Evolutionary conservation across 2,113 vertebrate species (phyloP).

Genomic region (Malaclemys terrapin): DNA sequence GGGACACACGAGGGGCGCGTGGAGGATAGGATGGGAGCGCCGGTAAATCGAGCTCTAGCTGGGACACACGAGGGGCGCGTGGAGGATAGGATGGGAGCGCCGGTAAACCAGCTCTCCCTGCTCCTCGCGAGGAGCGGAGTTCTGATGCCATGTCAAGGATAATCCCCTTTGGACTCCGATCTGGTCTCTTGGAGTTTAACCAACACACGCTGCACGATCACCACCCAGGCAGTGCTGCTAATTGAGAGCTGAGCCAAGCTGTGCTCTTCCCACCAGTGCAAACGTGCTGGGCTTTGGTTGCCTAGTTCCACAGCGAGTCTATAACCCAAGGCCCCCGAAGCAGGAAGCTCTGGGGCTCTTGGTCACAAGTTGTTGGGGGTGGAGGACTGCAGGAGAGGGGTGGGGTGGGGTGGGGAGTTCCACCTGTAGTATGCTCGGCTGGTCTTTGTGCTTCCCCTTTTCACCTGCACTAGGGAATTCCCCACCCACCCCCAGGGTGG

Average conservation of each 20-base stretch:
- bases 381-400: not conserved
- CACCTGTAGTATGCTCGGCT: too few species aligned
- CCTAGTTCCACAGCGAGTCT: not conserved
- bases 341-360: not conserved
- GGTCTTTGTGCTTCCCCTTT: too few species aligned
- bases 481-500: too few species aligned
- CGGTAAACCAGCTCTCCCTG: not conserved
- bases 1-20: too few species aligned
- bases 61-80: too few species aligned
- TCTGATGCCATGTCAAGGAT: not conserved
- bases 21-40: too few species aligned
- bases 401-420: too few species aligned
- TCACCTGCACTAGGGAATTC: not conserved
- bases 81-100: too few species aligned
- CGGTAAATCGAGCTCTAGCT: too few species aligned
- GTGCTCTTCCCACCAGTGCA: not conserved
- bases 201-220: not conserved
- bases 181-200: not conserved
- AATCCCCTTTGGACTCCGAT: not conserved
- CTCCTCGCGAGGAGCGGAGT: too few species aligned
- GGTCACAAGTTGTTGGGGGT: too few species aligned
- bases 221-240: not conserved
- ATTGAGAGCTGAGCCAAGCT: not conserved
- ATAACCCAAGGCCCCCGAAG: not conserved
- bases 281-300: not conserved